Evolutionary conservation across 2,888 invertebrate genomes (phyloP).

Genomic region (Luffia ferchaultella): DNA sequence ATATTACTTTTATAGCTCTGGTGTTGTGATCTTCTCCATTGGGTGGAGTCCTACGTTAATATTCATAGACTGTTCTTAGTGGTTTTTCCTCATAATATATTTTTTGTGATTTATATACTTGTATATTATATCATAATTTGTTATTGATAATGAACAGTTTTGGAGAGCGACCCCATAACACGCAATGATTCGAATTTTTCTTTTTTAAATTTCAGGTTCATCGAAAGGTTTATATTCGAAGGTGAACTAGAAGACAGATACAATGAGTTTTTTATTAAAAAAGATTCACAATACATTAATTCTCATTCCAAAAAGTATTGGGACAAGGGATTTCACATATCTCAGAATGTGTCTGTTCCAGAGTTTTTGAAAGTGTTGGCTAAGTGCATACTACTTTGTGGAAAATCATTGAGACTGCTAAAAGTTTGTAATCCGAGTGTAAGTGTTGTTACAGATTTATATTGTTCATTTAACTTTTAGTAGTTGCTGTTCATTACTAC

Average conservation of each 20-base stretch:
- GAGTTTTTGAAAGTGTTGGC: constrained; percentile 72
- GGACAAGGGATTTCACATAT: constrained; percentile 69
- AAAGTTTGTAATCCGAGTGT: constrained; percentile 76
- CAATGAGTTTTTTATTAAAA: constrained; percentile 85
- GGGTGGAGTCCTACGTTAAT: too few species aligned
- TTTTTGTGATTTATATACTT: too few species aligned
- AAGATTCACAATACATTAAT: constrained; percentile 71
- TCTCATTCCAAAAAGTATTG: constrained; percentile 71
- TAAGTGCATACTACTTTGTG: constrained; percentile 74
- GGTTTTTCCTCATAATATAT: too few species aligned
- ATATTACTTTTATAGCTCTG: too few species aligned
- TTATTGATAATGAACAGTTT: too few species aligned
- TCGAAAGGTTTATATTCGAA: constrained; percentile 87
- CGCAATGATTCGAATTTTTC: not conserved
- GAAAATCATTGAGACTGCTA: constrained; percentile 76
- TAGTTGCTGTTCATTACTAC: too few species aligned
- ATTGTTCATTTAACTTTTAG: too few species aligned
- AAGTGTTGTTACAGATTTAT: too few species aligned
- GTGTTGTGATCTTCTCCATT: too few species aligned
- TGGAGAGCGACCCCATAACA: too few species aligned
- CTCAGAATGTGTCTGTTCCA: constrained; percentile 66
- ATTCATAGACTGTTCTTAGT: too few species aligned
- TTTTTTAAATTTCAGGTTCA: constrained; percentile 58
- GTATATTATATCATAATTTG: too few species aligned
- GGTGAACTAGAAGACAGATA: constrained; percentile 82